Base-by-base conservation (phyloP, 2,797 vertebrate species). In the Pteronotus mesoamericanus region DNA sequence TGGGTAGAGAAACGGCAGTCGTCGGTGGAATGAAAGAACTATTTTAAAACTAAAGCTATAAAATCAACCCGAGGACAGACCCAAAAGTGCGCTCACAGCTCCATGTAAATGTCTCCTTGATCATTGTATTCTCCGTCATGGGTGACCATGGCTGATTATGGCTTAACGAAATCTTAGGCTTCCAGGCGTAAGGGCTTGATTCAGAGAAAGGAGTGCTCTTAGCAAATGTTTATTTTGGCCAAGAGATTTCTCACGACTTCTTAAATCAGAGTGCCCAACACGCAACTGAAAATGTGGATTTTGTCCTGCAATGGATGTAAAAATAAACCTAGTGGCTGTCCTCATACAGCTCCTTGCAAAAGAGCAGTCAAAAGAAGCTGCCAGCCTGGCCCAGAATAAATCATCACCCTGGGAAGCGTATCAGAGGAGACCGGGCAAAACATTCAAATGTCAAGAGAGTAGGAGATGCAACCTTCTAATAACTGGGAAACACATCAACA, bases 91-190 rank as follows among this genome's bases (percentile, higher is more conserved):
- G 77, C 95, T 97, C 82, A n/a, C 44, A 98, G 83, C 93, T 94
- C 85, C 90, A 89, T 83, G 96, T 93, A 96, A 46, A 96, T 57
- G 84, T 96, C 66, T 75, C 93, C 96, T 95, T 97, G 98, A 97
- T 96, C 92, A 95, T 16, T 93, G 68, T 61, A 61, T 85, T 98
- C 97, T 97, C 86, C 97, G 96, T 95, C 96, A 97, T 96, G 91
- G 96, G 29, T 92, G 95, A 96, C 97, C 71, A 57, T 2, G 75
- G 83, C 96, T 98, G 98, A 98, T 98, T 98, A 98, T 86, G 86
- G 77, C 74, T 98, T 98, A 98, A 98, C 98, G 97, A 97, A 98
- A 97, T 98, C 94, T 97, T 97, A 97, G 98, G 97, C 98, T 98
- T 98, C 87, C 94, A 79, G 96, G 94, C 98, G 94, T 97, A 97